Evolutionary conservation across 1,140 invertebrate species (phyloP).

Genomic region (Lepidurus couesii): DNA sequence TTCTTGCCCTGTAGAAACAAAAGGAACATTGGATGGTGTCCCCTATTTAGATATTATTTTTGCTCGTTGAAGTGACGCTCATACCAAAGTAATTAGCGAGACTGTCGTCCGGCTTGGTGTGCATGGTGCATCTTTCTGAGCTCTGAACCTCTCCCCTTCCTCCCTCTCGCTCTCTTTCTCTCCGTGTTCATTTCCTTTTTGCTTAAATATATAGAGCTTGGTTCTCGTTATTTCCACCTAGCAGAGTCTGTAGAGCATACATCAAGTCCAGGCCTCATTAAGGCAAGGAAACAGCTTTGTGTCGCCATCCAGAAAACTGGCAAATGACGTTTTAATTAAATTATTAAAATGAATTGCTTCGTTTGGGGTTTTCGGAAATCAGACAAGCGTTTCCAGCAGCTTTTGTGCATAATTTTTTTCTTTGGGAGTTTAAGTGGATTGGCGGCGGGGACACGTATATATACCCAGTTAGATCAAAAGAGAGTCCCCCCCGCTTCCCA

Average conservation of each 20-base stretch:
- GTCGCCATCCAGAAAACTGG: background rate
- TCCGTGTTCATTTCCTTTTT: no score
- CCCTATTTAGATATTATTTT: no score
- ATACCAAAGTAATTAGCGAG: no score
- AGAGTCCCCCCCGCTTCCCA: no score
- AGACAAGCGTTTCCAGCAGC: background rate
- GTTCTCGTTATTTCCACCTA: background rate
- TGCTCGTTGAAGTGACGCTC: no score
- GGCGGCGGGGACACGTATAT: background rate
- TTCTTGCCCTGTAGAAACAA: no score
- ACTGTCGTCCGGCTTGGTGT: no score
- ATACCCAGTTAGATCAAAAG: background rate
- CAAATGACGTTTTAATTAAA: slow-evolving; percentile 22
- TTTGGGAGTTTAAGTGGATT: background rate
- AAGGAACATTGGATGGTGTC: no score
- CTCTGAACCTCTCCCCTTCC: no score
- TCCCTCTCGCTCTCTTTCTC: no score
- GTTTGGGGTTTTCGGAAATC: background rate
- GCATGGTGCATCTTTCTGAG: no score
- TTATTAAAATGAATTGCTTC: background rate
- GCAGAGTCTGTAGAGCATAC: background rate
- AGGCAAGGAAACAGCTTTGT: background rate
- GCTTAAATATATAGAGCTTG: no score
- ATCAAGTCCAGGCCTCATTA: slow-evolving; percentile 19
- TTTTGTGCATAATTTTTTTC: background rate